Base-by-base conservation (phyloP, 2,113 vertebrate species). In the Tympanuchus pallidicinctus region DNA sequence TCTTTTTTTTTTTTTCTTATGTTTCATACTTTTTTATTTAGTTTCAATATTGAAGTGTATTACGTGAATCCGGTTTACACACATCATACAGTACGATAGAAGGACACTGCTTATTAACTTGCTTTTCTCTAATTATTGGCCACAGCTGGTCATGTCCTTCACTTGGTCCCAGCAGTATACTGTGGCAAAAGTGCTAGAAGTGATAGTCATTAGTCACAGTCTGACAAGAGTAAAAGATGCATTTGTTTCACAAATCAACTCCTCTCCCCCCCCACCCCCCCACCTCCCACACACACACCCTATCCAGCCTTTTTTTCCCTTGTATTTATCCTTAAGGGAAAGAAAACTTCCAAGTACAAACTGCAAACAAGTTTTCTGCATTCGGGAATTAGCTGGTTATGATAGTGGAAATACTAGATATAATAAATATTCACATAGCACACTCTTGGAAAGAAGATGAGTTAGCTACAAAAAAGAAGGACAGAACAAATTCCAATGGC, bases 121-220 rank as follows among this genome's bases (percentile, higher is more conserved):
- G 48, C 57, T 57, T 69, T 71, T 28, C 63, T 65, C 89, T 71
- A 73, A 94, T 91, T 95, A 90, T 38, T 63, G 52, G 38, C 75
- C 92, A 80, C 92, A 82, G 82, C 43, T 90, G 67, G 78, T 82
- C 90, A 66, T 10, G 73, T 30, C 50, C 74, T 66, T 90, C 57
- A 50, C 28, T n/a, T 28, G 54, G 67, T 93, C 89, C 72, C 91
- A 74, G 83, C 20, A 96, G 87, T 89, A 85, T 22, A 85, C 11
- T 52, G 36, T 63, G 64, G 43, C 25, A 80, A 80, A 94, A 94
- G 57, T 88, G 47, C 69, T 81, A 64, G 38, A 89, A 96, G 81
- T 89, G 81, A 82, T 3, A 91, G 61, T 61, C 93, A 96, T 93
- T 89, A 96, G 83, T 86, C 75, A 85, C 34, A 75, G 80, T 38